These are phyloP conservation scores for Leucophora obtusa DNA, from an alignment of 2,888 invertebrate species.

Conservation along the genomic window DNA sequence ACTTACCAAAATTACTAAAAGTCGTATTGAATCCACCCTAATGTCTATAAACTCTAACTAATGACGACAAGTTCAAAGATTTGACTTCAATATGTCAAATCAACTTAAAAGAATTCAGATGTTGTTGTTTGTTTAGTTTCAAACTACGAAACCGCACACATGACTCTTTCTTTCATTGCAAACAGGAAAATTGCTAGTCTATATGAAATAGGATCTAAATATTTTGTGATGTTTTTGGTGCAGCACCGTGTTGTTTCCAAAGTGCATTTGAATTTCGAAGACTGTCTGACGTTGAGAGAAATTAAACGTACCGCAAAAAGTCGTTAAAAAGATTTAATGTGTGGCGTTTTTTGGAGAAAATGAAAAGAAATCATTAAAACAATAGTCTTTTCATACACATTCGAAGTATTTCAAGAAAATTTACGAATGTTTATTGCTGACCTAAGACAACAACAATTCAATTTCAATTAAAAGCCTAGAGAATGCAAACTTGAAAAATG, in stretches of 20 bases:
- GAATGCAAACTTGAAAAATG: constrained; percentile 67
- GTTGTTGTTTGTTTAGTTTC: background rate
- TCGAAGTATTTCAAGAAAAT: background rate
- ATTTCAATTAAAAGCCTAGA: constrained; percentile 43
- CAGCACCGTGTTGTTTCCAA: background rate
- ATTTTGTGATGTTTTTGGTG: background rate
- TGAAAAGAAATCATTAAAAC: background rate
- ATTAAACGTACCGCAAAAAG: constrained; percentile 58
- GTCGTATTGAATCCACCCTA: too few relatives aligned
- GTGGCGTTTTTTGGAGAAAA: constrained; percentile 41
- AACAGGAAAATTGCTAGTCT: background rate
- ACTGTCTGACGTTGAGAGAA: constrained; percentile 22
- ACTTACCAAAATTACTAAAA: too few relatives aligned
- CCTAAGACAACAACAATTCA: constrained; percentile 46
- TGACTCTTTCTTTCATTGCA: background rate
- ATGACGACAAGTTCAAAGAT: constrained; percentile 53
- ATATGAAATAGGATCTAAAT: background rate
- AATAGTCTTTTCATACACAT: too few relatives aligned
- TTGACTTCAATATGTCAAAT: constrained; percentile 42
- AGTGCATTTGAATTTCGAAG: background rate
- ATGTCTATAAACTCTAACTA: constrained; percentile 9
- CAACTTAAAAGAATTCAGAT: constrained; percentile 29
- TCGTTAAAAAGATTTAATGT: constrained; percentile 59
- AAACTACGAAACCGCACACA: background rate
- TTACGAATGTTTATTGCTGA: constrained; percentile 32